phyloP scores from a whole-genome alignment of 2,888 invertebrate genomes.

The Bellardia bayeri region DNA sequence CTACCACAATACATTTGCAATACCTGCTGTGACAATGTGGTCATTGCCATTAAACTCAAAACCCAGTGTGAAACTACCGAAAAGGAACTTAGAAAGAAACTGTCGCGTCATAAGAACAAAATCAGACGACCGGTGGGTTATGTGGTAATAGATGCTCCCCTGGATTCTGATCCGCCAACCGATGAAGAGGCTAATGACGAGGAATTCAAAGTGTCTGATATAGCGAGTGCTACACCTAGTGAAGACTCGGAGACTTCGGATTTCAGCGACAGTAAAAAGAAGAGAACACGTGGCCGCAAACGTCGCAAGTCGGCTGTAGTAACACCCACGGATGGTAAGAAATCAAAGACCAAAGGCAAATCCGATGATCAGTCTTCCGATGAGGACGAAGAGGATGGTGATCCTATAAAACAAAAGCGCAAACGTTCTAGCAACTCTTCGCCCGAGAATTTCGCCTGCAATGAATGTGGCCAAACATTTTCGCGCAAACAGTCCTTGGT shows the following conservation, averaged over 20 bases:
- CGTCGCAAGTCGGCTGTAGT: constrained; percentile 74
- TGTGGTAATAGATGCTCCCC: constrained; percentile 83
- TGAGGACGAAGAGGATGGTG: constrained; percentile 74
- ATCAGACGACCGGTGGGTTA: constrained; percentile 81
- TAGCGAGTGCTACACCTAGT: constrained; percentile 79
- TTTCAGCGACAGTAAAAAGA: constrained; percentile 76
- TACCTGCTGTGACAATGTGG: constrained; percentile 82
- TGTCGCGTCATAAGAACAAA: constrained; percentile 83
- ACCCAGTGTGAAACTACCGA: constrained; percentile 83
- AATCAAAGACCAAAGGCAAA: constrained; percentile 44
- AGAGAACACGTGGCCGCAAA: constrained; percentile 76
- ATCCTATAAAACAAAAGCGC: constrained; percentile 70
- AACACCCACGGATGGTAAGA: constrained; percentile 61
- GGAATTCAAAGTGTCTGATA: constrained; percentile 83
- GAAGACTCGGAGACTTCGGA: constrained; percentile 81
- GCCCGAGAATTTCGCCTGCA: constrained; percentile 76
- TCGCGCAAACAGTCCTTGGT: constrained; percentile 85
- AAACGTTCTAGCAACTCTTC: constrained; percentile 67
- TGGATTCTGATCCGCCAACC: constrained; percentile 80
- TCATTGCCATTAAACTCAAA: constrained; percentile 83
- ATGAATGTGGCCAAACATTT: constrained; percentile 85
- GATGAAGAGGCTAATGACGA: constrained; percentile 81
- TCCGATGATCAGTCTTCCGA: constrained; percentile 56
- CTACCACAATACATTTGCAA: constrained; percentile 84
- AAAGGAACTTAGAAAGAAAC: constrained; percentile 81